Evolutionary conservation across 2,797 vertebrate species (phyloP), one percentile per base, ranked within the genome.

Genomic region (Gallinago stenura): DNA sequence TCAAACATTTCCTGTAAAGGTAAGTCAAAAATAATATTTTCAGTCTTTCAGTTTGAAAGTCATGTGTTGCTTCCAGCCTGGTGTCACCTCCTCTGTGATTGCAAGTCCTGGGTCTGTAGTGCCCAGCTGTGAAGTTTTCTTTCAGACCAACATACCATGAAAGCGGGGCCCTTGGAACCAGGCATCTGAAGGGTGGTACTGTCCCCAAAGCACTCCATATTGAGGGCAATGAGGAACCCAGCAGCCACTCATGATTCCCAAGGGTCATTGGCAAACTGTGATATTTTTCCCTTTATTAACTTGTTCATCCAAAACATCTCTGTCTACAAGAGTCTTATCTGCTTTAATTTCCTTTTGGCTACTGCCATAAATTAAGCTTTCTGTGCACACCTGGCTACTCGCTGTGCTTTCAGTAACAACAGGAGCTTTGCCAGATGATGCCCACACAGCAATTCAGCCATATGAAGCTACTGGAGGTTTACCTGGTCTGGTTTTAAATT

Each of bases 1-100:
- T n/a, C 12, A 72, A 87, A 61, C 70, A 64, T 61, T 69, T 87
- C 31, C 21, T 33, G 5, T 57, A 60, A 83, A 65, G 4, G 4
- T n/a, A 81, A 50, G 30, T 35, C 13, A 76, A 78, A 57, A 61
- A 60, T 6, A 69, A 7, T 17, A 15, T 25, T 60, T 54, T 37
- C 39, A 33, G 0, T 31, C 41, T 72, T 68, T 51, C 37, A 24
- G 25, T 51, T 48, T 41, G 26, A 11, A 73, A 64, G 33, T 50
- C 8, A 30, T 4, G 10, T 1, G 0, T 24, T n/a, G 10, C 24
- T 73, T 14, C 15, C 68, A 37, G 39, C 24, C 31, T 73, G 33
- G 4, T 64, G 19, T n/a, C 33, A 15, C 20, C 7, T 64, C 26
- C 45, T 9, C 31, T 15, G 48, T 28, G 22, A 6, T 18, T 69